Conservation (phyloP, 1,140 invertebrate genomes). For the Tigriopus japonicus region DNA sequence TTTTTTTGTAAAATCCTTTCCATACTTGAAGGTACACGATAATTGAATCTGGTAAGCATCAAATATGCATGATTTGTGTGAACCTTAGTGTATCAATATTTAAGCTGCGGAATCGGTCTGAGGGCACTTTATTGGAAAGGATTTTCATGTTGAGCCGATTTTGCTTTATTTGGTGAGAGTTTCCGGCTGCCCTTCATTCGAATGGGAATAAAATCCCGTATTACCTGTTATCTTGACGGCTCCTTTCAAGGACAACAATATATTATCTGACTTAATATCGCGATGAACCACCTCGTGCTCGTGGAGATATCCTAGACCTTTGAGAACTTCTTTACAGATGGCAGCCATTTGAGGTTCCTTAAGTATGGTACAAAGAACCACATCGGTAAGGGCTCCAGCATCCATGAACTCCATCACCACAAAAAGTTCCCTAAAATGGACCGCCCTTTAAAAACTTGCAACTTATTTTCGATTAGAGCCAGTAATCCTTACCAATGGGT, state of each 20-base stretch:
- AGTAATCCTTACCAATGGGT: constrained; percentile 41
- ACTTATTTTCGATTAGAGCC: background rate
- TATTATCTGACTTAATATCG: constrained; percentile 11
- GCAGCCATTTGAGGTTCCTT: constrained; percentile 99
- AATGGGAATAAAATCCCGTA: no score
- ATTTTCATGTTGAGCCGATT: no score
- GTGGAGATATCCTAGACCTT: background rate
- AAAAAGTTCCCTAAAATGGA: background rate
- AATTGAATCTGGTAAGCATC: no score
- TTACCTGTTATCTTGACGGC: constrained; percentile 5
- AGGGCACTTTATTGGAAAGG: no score
- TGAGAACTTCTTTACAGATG: constrained; percentile 39
- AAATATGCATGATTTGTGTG: no score
- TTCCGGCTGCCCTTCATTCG: no score
- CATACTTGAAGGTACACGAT: no score
- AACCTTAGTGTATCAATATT: no score
- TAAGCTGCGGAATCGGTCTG: no score
- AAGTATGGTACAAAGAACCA: constrained; percentile 97
- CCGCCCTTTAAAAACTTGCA: background rate
- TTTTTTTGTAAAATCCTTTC: no score
- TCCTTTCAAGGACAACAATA: background rate
- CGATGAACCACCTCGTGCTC: constrained; percentile 1
- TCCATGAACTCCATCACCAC: constrained; percentile 88
- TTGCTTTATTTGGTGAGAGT: no score
- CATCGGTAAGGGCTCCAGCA: constrained; percentile 92